These are phyloP conservation scores for Leptinotarsa undecemlineata DNA, from an alignment of 1,140 invertebrate species.

Conservation along the genomic window DNA sequence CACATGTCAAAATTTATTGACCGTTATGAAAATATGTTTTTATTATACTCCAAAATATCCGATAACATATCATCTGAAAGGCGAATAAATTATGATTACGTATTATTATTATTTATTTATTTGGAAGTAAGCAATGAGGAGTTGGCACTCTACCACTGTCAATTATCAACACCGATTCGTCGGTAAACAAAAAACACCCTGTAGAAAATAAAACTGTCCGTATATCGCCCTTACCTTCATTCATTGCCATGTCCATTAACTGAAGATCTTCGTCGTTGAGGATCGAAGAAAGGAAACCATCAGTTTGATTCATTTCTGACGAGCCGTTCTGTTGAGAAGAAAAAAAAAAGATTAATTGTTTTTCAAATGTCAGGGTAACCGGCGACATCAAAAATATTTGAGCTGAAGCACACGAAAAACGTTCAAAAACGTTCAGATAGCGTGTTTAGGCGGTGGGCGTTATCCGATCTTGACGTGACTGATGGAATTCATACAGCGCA, in stretches of 20 bases:
- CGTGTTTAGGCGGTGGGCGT: conserved; percentile 4
- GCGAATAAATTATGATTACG: no score
- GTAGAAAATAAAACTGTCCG: no score
- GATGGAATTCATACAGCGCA: no score
- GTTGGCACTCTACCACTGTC: no score
- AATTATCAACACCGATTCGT: no score
- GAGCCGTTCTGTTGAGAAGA: conserved; percentile 57
- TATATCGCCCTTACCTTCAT: conserved; percentile 66
- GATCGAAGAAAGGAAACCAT: conserved; percentile 83
- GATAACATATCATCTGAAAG: no score
- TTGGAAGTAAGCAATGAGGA: no score
- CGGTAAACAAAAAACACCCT: no score
- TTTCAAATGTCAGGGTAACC: neutral
- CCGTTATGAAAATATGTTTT: no score
- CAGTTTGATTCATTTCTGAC: conserved; percentile 73
- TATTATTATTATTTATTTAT: no score
- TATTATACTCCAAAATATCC: no score
- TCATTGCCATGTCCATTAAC: conserved; percentile 87
- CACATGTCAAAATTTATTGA: no score
- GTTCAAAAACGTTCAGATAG: conserved; percentile 14
- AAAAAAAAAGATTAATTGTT: conserved; percentile 29
- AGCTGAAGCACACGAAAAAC: conserved; percentile 14
- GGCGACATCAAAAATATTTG: conserved; percentile 24
- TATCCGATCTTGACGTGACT: neutral
- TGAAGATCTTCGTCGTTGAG: conserved; percentile 86